A percentile compares a stretch with the other conserved stretches of the same genome.
phyloP scores from a whole-genome alignment of 2,113 vertebrate species.

The Columba livia region DNA sequence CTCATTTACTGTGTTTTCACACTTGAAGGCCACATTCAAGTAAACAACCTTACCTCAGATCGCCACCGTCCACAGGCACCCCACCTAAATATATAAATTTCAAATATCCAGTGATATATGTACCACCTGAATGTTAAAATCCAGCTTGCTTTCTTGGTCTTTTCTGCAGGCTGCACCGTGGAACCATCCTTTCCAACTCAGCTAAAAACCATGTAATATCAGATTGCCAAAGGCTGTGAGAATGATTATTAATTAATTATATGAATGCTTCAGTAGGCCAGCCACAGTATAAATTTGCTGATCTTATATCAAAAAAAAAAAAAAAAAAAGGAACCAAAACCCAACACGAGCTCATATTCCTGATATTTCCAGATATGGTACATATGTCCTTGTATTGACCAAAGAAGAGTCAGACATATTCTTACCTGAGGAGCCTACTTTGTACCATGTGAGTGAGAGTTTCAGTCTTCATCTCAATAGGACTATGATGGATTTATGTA shows the following conservation, averaged over 20 bases:
- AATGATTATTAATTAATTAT: not conserved
- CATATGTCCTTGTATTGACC: not conserved
- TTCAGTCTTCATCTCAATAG: not conserved
- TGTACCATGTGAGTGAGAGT: not conserved
- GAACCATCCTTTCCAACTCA: not conserved
- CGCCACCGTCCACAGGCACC: not conserved
- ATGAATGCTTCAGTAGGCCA: not conserved
- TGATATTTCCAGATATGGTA: not conserved
- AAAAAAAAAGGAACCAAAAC: too few species aligned
- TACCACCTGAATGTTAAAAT: not conserved
- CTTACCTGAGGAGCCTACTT: not conserved
- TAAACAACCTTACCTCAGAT: not conserved
- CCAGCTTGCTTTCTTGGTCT: not conserved
- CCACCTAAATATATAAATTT: not conserved
- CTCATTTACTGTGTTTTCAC: not conserved
- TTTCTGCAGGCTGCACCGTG: not conserved
- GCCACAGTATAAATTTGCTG: not conserved
- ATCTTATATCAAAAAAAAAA: not conserved
- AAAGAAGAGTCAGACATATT: not conserved
- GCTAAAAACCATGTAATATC: not conserved
- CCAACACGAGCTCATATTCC: not conserved
- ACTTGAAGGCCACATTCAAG: not conserved
- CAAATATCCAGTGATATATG: not conserved
- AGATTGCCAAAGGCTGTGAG: not conserved
- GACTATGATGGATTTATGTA: not conserved